phyloP scores from a whole-genome alignment of 2,888 invertebrate genomes.

The Pasiphila rectangulata region DNA sequence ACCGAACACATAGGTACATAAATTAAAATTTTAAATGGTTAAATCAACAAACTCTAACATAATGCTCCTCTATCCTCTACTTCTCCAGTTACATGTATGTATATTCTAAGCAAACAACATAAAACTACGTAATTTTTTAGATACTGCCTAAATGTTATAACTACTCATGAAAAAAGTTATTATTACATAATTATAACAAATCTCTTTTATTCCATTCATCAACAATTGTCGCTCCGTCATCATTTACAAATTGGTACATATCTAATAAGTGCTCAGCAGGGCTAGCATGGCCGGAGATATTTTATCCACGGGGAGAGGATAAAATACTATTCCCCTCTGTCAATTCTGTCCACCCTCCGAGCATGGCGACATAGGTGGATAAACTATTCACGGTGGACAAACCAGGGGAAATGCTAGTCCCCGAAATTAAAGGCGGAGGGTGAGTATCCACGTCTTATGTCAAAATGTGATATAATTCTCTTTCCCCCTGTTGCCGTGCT shows the following conservation, averaged over 20 bases:
- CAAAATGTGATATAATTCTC: no score
- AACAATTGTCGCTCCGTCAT: slow-evolving; percentile 5
- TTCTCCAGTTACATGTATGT: slow-evolving; percentile 1
- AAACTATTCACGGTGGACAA: no score
- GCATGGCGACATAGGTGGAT: no score
- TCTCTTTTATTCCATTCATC: slow-evolving; percentile 5
- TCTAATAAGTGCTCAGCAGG: slow-evolving; percentile 7
- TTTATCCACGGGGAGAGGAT: no score
- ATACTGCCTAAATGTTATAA: slow-evolving; percentile 4
- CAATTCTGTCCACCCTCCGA: no score
- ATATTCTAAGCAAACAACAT: slow-evolving; percentile 3
- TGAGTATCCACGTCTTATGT: no score
- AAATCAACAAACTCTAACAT: slow-evolving; percentile 2
- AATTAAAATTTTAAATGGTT: slow-evolving; percentile 1
- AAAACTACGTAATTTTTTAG: slow-evolving; percentile 7
- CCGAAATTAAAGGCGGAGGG: no score
- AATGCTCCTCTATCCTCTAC: slow-evolving; percentile 1
- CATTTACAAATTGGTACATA: slow-evolving; percentile 7
- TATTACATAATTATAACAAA: slow-evolving; percentile 3
- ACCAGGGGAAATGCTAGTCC: no score
- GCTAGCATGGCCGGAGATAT: no score
- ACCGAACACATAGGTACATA: background rate
- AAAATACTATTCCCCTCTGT: no score
- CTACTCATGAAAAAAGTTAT: slow-evolving; percentile 7
- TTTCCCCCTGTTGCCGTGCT: no score